phyloP scores from a whole-genome alignment of 2,113 vertebrate species.

The Trinectes maculatus region DNA sequence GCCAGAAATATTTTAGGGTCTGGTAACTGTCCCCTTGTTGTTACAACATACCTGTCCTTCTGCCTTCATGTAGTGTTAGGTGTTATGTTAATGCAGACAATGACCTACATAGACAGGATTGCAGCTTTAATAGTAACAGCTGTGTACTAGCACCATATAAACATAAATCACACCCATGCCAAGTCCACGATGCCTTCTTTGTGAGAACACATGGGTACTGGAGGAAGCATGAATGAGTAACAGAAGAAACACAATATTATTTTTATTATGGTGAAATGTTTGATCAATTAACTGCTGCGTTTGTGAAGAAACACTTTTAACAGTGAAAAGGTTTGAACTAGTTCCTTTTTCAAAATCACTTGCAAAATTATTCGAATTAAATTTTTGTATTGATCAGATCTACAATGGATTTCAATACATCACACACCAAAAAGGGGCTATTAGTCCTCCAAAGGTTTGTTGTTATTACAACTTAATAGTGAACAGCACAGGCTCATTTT shows the following conservation, averaged over 20 bases:
- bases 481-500: background rate
- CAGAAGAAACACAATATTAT: background rate
- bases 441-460: background rate
- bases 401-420: background rate
- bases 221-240: background rate
- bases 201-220: constrained; percentile 33
- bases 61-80: constrained; percentile 24
- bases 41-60: constrained; percentile 3
- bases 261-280: no score
- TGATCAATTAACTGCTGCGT: background rate
- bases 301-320: background rate
- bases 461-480: background rate
- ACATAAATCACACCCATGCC: constrained; percentile 24
- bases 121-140: background rate
- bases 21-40: constrained; percentile 1
- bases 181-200: constrained; percentile 34
- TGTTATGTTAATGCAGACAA: constrained; percentile 37
- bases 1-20: background rate
- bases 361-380: background rate
- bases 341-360: background rate
- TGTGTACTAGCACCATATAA: constrained; percentile 6
- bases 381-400: background rate
- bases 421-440: background rate
- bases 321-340: background rate
- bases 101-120: background rate